A percentile compares a stretch with the other conserved stretches of the same genome.
Evolutionary conservation across 2,888 invertebrate genomes (phyloP).

Genomic region (Danaus chrysippus): DNA sequence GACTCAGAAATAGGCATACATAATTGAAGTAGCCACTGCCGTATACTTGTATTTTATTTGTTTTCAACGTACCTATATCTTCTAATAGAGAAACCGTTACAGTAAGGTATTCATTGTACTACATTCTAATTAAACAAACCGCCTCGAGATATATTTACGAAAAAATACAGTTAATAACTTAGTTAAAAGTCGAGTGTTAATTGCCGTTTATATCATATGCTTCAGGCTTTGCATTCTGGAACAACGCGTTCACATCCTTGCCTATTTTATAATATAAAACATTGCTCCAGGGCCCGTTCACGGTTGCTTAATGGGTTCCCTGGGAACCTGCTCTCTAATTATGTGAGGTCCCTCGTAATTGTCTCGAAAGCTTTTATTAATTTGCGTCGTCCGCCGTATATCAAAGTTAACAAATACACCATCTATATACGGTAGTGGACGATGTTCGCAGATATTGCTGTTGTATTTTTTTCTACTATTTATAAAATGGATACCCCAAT

Average conservation of each 20-base stretch:
- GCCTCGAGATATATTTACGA: slow-evolving; percentile 47
- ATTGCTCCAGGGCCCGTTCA: slow-evolving; percentile 23
- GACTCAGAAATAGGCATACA: not conserved
- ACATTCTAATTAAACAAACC: slow-evolving; percentile 56
- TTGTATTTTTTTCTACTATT: slow-evolving; percentile 10
- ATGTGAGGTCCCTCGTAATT: slow-evolving; percentile 26
- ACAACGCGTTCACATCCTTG: slow-evolving; percentile 29
- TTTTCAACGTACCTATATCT: slow-evolving; percentile 4
- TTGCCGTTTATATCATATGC: slow-evolving; percentile 32
- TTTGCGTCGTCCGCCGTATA: slow-evolving; percentile 25
- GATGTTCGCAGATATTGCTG: slow-evolving; percentile 11
- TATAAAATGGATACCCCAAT: not conserved
- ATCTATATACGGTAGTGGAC: slow-evolving; percentile 14
- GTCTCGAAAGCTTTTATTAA: slow-evolving; percentile 30
- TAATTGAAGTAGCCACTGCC: not conserved
- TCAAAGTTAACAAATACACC: slow-evolving; percentile 24
- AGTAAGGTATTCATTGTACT: slow-evolving; percentile 24
- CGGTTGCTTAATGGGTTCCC: slow-evolving; percentile 29
- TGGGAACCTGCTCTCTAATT: slow-evolving; percentile 30
- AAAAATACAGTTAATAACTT: slow-evolving; percentile 47
- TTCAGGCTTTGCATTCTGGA: slow-evolving; percentile 29
- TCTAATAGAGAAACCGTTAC: slow-evolving; percentile 60
- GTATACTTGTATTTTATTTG: not conserved
- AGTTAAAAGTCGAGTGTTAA: slow-evolving; percentile 33
- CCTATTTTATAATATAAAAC: slow-evolving; percentile 26